Percentiles rank a stretch among this genome's conserved stretches.
Evolutionary conservation across 2,797 vertebrate genomes (phyloP).

Genomic region (Pelobates cultripes): DNA sequence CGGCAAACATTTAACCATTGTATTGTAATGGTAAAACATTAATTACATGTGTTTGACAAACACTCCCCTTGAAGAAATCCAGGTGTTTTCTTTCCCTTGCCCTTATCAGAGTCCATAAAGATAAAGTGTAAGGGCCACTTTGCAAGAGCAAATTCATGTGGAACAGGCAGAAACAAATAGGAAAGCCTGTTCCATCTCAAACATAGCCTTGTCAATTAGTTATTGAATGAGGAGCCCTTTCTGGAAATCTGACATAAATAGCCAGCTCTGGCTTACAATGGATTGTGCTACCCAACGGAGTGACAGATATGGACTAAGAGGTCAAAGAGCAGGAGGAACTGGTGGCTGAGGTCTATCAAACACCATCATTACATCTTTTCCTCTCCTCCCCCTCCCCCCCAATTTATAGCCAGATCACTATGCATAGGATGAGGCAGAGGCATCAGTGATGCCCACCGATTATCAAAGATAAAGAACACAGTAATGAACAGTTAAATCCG

Average conservation of each 20-base stretch:
- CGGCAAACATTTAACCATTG: too few species aligned
- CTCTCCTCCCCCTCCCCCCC: too few species aligned
- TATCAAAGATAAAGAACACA: too few species aligned
- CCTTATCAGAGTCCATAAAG: background rate
- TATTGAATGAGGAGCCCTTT: background rate
- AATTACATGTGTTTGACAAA: conserved; percentile 5
- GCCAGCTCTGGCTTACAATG: too few species aligned
- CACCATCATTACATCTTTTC: background rate
- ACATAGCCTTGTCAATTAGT: background rate
- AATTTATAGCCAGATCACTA: too few species aligned
- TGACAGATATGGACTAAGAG: background rate
- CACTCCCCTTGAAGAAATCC: background rate
- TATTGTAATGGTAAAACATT: background rate
- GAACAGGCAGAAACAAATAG: background rate
- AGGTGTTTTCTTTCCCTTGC: background rate
- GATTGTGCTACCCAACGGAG: background rate
- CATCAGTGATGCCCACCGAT: too few species aligned
- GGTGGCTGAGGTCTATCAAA: background rate
- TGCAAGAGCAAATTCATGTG: background rate
- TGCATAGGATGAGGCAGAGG: too few species aligned
- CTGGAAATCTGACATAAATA: background rate
- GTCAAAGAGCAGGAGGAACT: background rate
- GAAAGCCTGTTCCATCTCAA: background rate
- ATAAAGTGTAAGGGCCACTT: background rate
- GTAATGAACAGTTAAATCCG: too few species aligned